Conservation (phyloP, 2,888 invertebrate species). For the Rotaria socialis region DNA sequence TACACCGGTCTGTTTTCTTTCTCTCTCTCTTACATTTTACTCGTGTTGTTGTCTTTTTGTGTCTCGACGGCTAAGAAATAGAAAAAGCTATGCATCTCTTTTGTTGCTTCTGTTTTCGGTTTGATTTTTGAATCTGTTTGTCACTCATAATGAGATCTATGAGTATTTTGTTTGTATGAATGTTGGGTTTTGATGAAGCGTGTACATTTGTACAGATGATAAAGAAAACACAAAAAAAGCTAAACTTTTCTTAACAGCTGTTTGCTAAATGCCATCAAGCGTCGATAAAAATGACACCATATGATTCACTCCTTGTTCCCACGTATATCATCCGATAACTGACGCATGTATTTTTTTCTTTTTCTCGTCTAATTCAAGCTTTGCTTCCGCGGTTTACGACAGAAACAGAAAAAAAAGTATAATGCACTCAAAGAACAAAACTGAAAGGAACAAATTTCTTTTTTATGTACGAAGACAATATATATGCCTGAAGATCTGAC, state of each 20-base stretch:
- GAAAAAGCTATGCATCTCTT: slow-evolving; percentile 15
- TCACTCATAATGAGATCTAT: slow-evolving; percentile 13
- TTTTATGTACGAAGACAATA: not conserved
- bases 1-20: slow-evolving; percentile 17
- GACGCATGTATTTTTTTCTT: not conserved
- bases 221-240: not conserved
- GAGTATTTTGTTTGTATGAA: not conserved
- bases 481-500: too few species aligned
- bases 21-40: not conserved
- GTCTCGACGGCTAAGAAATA: not conserved
- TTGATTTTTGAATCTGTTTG: not conserved
- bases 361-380: not conserved
- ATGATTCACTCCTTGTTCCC: not conserved
- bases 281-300: not conserved
- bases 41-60: not conserved
- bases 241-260: too few species aligned
- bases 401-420: too few species aligned
- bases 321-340: not conserved
- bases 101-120: slow-evolving; percentile 6
- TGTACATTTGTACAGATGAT: slow-evolving; percentile 16
- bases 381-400: too few species aligned
- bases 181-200: not conserved
- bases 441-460: too few species aligned
- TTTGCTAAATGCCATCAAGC: not conserved
- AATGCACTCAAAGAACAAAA: too few species aligned